Percentiles rank a stretch among this genome's conserved stretches.
These are phyloP conservation scores for Muntiacus muntjak DNA, from an alignment of 2,113 vertebrate species.

Conservation along the genomic window DNA sequence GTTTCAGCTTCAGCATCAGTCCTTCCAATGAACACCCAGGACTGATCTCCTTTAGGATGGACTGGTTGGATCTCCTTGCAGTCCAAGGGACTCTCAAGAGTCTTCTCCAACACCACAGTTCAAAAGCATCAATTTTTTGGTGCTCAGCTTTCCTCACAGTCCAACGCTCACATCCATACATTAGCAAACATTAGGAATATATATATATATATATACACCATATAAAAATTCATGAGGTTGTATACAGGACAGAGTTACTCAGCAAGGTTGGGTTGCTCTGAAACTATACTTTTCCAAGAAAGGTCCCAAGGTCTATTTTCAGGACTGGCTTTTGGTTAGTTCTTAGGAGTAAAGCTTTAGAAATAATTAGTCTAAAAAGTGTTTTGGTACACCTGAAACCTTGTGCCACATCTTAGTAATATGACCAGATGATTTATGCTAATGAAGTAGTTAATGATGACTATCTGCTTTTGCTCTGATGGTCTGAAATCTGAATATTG, in stretches of 20 bases:
- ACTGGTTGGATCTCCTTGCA: too few species aligned
- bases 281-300: neutral
- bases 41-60: too few species aligned
- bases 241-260: neutral
- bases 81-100: too few species aligned
- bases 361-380: neutral
- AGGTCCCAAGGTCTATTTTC: neutral
- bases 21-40: too few species aligned
- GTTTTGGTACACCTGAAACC: neutral
- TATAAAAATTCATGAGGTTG: neutral
- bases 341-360: neutral
- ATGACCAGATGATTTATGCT: neutral
- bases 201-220: neutral
- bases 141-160: too few species aligned
- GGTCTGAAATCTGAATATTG: neutral
- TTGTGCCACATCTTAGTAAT: neutral
- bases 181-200: neutral
- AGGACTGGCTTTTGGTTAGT: neutral
- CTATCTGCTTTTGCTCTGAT: neutral
- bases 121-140: too few species aligned
- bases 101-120: too few species aligned
- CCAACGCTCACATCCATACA: too few species aligned
- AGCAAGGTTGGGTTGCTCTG: neutral
- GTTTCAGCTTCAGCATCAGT: too few species aligned
- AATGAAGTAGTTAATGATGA: neutral